A percentile compares a stretch with the other conserved stretches of the same genome.
These are phyloP conservation scores for Phorcus lineatus DNA, from an alignment of 2,888 invertebrate species.

Conservation along the genomic window DNA sequence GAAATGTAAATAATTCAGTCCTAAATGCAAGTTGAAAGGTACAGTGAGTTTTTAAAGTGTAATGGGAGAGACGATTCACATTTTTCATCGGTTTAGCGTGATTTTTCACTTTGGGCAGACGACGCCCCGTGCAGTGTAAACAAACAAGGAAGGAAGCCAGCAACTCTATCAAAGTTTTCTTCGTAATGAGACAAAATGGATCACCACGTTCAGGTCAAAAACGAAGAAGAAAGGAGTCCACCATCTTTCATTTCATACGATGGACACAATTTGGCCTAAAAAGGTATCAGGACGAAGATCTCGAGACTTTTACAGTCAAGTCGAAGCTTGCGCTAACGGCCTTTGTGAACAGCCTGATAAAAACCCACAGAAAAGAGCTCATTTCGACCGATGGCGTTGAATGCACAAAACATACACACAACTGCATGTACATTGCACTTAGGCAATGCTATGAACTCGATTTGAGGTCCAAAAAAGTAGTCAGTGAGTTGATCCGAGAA, in stretches of 20 bases:
- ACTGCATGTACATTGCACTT: conserved; percentile 11
- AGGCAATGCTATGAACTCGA: conserved; percentile 13
- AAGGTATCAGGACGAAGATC: not conserved
- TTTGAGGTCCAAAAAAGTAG: conserved; percentile 4
- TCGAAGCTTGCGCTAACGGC: not conserved
- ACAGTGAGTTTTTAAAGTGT: no score
- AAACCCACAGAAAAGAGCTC: not conserved
- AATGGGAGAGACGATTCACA: no score
- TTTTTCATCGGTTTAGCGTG: no score
- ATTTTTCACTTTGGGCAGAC: no score
- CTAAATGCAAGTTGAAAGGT: no score
- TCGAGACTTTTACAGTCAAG: not conserved
- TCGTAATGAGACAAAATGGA: no score
- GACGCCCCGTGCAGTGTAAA: no score
- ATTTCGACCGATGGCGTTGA: not conserved
- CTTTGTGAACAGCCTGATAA: conserved; percentile 14
- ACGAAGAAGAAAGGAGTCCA: no score
- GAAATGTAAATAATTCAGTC: no score
- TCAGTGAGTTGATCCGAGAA: conserved; percentile 20
- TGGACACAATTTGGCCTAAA: not conserved
- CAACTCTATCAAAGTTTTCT: no score
- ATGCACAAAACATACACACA: conserved; percentile 5
- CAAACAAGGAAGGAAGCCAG: no score
- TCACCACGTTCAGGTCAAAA: no score
- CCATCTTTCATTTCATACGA: not conserved